Base-by-base conservation (phyloP, 2,797 vertebrate genomes). In the Emydoidea blandingii region DNA sequence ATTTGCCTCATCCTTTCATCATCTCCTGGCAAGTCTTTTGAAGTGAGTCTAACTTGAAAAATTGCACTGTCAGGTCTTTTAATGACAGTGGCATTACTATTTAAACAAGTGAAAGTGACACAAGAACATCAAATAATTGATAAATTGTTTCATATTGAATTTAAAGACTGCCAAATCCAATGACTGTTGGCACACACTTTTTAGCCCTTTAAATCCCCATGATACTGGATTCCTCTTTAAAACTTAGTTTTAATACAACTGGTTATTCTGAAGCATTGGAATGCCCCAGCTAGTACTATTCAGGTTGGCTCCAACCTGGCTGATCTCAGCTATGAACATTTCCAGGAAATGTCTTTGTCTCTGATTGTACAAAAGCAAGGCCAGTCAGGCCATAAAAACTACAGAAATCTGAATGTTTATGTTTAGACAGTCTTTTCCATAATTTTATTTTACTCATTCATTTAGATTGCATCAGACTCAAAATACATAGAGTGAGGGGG, bases 51-150 rank as follows among this genome's bases (percentile, higher is more conserved):
- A 52, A 96, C 92, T 92, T 91, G 57, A 96, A 95, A 97, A 97
- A 87, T 85, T 78, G 68, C 0, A 0, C 78, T 82, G 65, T 84
- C 83, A 91, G 79, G 59, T 68, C 8, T 91, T 97, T 97, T 86
- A 93, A 88, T 95, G 88, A 96, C 85, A 89, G 34, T 44, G 83
- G 31, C 41, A 93, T 76, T 84, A 78, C 53, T 62, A 91, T 82
- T 95, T 92, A 95, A 96, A 89, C 80, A 92, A 86, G 81, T 91
- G 85, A 94, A 97, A 97, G 81, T 93, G 96, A 96, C 79, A 92
- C 85, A 62, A 72, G 87, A 96, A 90, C 88, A 82, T 81, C 74
- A 23, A 86, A 62, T 27, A 88, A 93, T 41, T 79, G 89, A 88
- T 92, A 65, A 87, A 79, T 41, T 80, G 47, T 88, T 97, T 91